Percentiles rank a stretch among this genome's conserved stretches.
Evolutionary conservation across 2,797 vertebrate species (phyloP).

Genomic region (Agapornis canus): DNA sequence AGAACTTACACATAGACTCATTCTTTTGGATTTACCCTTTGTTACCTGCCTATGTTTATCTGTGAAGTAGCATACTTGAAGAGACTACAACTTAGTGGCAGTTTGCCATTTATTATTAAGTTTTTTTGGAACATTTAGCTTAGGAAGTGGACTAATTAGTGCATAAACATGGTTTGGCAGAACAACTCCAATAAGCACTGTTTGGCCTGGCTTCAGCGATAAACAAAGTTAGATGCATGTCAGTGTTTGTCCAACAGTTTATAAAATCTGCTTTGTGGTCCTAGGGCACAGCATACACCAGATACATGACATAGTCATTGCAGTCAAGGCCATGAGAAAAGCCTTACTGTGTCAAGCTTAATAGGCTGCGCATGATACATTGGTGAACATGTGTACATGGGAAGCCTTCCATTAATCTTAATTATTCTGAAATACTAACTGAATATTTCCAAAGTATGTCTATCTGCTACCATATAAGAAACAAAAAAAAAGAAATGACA

Average conservation of each 20-base stretch:
- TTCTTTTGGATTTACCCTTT: not conserved
- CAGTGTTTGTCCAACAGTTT: conserved; percentile 71
- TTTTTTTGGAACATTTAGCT: conserved; percentile 84
- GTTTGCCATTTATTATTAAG: conserved; percentile 81
- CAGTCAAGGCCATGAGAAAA: conserved; percentile 58
- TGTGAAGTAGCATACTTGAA: conserved; percentile 57
- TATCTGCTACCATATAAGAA: not conserved
- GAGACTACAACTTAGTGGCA: conserved; percentile 79
- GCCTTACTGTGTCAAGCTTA: conserved; percentile 42
- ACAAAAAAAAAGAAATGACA: not conserved
- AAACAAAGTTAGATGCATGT: conserved; percentile 71
- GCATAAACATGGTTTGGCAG: conserved; percentile 82
- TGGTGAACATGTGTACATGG: not conserved
- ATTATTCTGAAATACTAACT: conserved; percentile 45
- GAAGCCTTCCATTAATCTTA: conserved; percentile 60
- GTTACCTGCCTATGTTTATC: not conserved
- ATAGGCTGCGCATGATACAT: conserved; percentile 33
- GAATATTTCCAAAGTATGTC: not conserved
- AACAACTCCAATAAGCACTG: conserved; percentile 80
- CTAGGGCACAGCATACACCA: conserved; percentile 28
- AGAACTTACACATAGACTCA: not conserved
- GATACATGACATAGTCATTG: conserved; percentile 44
- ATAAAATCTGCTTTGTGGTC: conserved; percentile 53
- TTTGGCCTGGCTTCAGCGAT: conserved; percentile 70
- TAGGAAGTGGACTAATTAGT: conserved; percentile 90